These are phyloP conservation scores for Hemiscyllium ocellatum DNA, from an alignment of 2,113 vertebrate species.

Conservation along the genomic window DNA sequence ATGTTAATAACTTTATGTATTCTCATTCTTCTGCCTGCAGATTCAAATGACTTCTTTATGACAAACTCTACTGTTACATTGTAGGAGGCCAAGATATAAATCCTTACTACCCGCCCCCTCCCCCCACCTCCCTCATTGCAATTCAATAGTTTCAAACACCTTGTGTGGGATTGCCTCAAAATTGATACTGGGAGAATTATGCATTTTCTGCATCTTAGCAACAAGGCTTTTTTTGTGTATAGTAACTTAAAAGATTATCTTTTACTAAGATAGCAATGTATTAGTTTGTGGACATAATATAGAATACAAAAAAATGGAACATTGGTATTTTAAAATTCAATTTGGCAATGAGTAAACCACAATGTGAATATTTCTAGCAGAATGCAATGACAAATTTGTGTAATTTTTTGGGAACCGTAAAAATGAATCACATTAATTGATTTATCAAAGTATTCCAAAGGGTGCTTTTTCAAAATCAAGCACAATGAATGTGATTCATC, in stretches of 20 bases:
- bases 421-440: slow-evolving; percentile 12
- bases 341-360: not conserved
- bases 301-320: slow-evolving; percentile 10
- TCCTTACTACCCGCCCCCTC: not conserved
- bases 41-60: slow-evolving; percentile 46
- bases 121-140: too few relatives aligned
- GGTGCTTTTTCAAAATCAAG: not conserved
- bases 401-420: not conserved
- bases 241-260: slow-evolving; percentile 14
- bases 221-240: not conserved
- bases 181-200: slow-evolving; percentile 6
- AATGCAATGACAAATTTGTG: not conserved
- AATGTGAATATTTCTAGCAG: not conserved
- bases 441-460: not conserved
- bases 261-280: not conserved
- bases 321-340: not conserved
- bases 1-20: slow-evolving; percentile 66
- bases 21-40: slow-evolving; percentile 53
- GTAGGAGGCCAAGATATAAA: not conserved
- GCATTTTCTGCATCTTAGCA: slow-evolving; percentile 3
- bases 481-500: not conserved
- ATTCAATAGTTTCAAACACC: not conserved
- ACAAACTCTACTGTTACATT: slow-evolving; percentile 41
- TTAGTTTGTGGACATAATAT: not conserved
- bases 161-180: slow-evolving; percentile 22